These are phyloP conservation scores for Incurvaria masculella DNA, from an alignment of 2,888 invertebrate species.

Conservation along the genomic window DNA sequence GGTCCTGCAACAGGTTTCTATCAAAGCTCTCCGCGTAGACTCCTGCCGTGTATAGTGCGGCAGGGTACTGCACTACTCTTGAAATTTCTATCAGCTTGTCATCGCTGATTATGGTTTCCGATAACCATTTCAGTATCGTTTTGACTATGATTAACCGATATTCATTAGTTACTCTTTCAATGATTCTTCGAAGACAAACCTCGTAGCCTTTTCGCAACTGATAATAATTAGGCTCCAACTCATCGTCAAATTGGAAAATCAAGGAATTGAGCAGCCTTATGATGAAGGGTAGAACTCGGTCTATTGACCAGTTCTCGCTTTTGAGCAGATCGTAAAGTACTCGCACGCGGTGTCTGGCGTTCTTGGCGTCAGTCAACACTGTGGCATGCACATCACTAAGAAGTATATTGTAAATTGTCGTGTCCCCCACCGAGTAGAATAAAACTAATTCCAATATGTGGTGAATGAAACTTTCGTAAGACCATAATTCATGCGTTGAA, in stretches of 20 bases:
- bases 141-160: constrained; percentile 46
- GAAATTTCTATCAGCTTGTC: constrained; percentile 52
- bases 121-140: constrained; percentile 50
- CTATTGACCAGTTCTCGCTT: constrained; percentile 41
- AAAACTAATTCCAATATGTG: constrained; percentile 33
- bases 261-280: constrained; percentile 47
- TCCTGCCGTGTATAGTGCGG: constrained; percentile 38
- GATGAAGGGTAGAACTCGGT: constrained; percentile 36
- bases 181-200: constrained; percentile 50
- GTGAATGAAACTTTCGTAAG: constrained; percentile 29
- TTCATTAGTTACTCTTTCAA: constrained; percentile 42
- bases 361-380: constrained; percentile 27
- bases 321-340: constrained; percentile 49
- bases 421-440: constrained; percentile 27
- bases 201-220: constrained; percentile 50
- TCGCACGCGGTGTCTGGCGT: constrained; percentile 41
- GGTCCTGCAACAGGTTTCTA: constrained; percentile 40
- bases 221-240: constrained; percentile 23
- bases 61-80: constrained; percentile 49
- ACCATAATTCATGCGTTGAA: constrained; percentile 27
- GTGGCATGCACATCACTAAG: constrained; percentile 32
- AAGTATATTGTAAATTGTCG: constrained; percentile 28
- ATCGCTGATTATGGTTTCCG: constrained; percentile 32
- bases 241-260: constrained; percentile 32
- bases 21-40: constrained; percentile 40